These are phyloP conservation scores for Hofmannophila pseudospretella DNA, from an alignment of 2,888 invertebrate species.

Conservation along the genomic window DNA sequence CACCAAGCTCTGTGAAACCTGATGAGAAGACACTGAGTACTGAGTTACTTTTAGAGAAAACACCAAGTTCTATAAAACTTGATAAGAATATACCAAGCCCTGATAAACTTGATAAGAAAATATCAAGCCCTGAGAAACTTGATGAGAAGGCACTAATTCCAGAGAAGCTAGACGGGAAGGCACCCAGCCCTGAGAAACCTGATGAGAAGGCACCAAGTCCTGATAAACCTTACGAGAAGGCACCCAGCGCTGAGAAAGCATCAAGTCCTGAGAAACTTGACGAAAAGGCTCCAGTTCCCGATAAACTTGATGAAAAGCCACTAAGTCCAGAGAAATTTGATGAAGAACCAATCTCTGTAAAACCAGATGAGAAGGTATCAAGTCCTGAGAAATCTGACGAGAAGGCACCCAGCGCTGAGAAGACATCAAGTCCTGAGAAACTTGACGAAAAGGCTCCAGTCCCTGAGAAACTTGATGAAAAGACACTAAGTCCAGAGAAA, in stretches of 20 bases:
- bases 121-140: not conserved
- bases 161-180: not conserved
- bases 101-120: not conserved
- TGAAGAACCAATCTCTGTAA: not conserved
- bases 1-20: slow-evolving; percentile 3
- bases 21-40: too few relatives aligned
- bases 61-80: too few relatives aligned
- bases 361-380: not conserved
- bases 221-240: slow-evolving; percentile 6
- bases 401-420: not conserved
- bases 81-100: not conserved
- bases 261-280: slow-evolving; percentile 5
- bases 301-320: not conserved
- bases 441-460: slow-evolving; percentile 11
- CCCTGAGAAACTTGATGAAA: slow-evolving; percentile 8
- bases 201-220: slow-evolving; percentile 2
- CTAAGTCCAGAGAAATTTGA: not conserved
- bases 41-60: too few relatives aligned
- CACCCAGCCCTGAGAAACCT: slow-evolving; percentile 3
- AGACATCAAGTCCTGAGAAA: slow-evolving; percentile 8
- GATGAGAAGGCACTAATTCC: not conserved
- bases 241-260: not conserved
- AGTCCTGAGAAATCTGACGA: not conserved
- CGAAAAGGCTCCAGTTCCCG: not conserved
- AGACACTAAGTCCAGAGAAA: slow-evolving; percentile 11